Conservation (phyloP, 2,113 vertebrate genomes). For the Chloroceryle aenea region DNA sequence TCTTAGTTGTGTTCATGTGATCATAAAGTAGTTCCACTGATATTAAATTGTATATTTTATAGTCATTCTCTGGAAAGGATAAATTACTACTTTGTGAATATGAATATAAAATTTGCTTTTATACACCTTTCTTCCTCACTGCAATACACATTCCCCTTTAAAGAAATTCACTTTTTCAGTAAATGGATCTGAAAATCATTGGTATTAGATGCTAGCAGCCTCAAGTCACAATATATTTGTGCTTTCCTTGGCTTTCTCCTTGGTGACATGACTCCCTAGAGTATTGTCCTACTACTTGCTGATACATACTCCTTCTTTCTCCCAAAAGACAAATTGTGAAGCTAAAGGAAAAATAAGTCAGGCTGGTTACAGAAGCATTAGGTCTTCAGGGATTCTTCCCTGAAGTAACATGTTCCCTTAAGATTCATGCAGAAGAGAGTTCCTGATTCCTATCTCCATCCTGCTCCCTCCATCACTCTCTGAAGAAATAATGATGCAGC, state of each 20-base stretch:
- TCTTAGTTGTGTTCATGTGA: neutral
- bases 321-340: neutral
- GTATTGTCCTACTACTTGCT: neutral
- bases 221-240: neutral
- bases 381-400: neutral
- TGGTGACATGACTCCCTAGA: neutral
- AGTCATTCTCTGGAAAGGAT: neutral
- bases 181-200: neutral
- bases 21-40: neutral
- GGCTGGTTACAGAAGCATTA: neutral
- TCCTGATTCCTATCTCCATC: neutral
- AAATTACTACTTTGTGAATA: neutral
- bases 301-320: neutral
- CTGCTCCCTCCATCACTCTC: neutral
- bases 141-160: neutral
- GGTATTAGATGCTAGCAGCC: neutral
- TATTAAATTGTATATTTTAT: neutral
- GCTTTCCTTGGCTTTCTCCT: neutral
- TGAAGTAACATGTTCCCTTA: neutral
- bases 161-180: neutral
- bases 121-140: neutral
- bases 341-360: neutral
- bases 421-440: neutral
- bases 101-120: neutral
- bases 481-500: neutral